Conservation (phyloP, 2,888 invertebrate species). For the Cryptus armator region DNA sequence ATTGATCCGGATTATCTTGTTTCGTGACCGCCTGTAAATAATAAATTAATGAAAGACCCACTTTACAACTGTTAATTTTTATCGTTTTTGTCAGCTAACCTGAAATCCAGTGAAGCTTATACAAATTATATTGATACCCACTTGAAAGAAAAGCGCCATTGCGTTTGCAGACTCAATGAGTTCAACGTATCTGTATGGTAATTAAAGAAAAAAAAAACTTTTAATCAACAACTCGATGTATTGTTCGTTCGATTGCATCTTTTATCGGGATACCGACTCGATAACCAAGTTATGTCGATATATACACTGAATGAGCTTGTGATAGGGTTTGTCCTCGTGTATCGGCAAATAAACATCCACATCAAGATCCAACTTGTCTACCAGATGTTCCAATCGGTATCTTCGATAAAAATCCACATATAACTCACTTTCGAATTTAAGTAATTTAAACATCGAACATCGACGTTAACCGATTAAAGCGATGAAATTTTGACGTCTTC, state of each 20-base stretch:
- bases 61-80: background rate
- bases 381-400: conserved; percentile 70
- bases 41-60: too few relatives aligned
- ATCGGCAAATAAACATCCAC: conserved; percentile 66
- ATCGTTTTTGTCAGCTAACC: conserved; percentile 63
- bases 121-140: conserved; percentile 74
- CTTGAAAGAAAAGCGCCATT: conserved; percentile 73
- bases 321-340: conserved; percentile 66
- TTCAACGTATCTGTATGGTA: conserved; percentile 69
- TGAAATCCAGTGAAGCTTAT: conserved; percentile 77
- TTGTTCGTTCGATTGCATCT: background rate
- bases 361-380: conserved; percentile 63
- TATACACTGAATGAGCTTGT: conserved; percentile 69
- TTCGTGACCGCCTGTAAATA: conserved; percentile 66
- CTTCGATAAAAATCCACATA: conserved; percentile 60
- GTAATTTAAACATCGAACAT: background rate
- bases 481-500: background rate
- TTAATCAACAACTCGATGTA: background rate
- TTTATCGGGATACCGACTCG: conserved; percentile 55
- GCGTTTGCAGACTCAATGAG: conserved; percentile 72
- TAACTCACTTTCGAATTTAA: background rate
- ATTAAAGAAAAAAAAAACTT: background rate
- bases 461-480: background rate
- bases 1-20: conserved; percentile 63
- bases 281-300: conserved; percentile 67